Evolutionary conservation across 2,888 invertebrate genomes (phyloP), one percentile per base, ranked within the genome.

Genomic region (Tupiocoris notatus): DNA sequence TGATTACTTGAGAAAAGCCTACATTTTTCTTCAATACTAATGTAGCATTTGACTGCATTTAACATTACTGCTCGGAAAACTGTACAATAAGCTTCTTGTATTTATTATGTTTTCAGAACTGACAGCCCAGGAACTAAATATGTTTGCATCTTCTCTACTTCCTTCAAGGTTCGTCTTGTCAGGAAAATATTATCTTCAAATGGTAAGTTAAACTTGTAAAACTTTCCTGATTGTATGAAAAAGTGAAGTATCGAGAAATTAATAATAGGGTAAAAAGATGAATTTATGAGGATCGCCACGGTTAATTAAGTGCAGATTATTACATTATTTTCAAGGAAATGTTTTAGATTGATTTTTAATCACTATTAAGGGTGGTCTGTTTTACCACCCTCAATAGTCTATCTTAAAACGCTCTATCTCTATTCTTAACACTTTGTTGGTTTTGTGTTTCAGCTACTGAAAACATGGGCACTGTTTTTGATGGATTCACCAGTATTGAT

Each of bases 401-500:
- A n/a, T n/a, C n/a, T n/a, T n/a, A n/a, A n/a, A n/a, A n/a, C n/a
- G n/a, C n/a, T n/a, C n/a, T n/a, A n/a, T n/a, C n/a, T n/a, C n/a
- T n/a, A n/a, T n/a, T n/a, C n/a, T 7, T 18, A 59, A 59, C 16
- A 59, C 7, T 59, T 59, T 59, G 24, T 6, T 25, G 7, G 3
- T 17, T n/a, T 12, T 65, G 18, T 6, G 6, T 58, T 7, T 1
- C 25, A 25, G 17, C 25, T 59, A 61, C 24, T 59, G 58, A 70
- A 6, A 59, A 59, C 18, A 59, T 59, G 7, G 61, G 61, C 12
- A 25, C 18, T 58, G 24, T 70, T 6, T 57, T 67, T 18, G 67
- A 67, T 70, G 61, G 59, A 9, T 70, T 61, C 58, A 59, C 25
- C 1, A 70, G n/a, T 16, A 22, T 56, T n/a, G 61, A 70, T 18